Evolutionary conservation across 2,888 invertebrate species (phyloP).

Genomic region (Clunio marinus): DNA sequence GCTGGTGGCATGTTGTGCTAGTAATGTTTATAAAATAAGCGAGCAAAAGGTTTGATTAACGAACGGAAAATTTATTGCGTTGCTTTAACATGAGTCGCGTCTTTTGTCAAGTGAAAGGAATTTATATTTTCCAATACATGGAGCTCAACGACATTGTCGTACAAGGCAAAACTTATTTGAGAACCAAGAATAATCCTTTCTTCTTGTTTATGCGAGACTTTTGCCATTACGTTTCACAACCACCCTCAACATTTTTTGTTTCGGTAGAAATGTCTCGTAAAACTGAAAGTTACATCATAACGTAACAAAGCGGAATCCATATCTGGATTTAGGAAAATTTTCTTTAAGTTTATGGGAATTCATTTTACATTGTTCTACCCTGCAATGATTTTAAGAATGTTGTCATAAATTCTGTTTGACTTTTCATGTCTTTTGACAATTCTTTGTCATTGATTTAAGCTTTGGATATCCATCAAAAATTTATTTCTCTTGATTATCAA

Average conservation of each 20-base stretch:
- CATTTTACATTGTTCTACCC: neutral
- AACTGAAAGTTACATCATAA: constrained; percentile 17
- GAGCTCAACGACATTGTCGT: no score
- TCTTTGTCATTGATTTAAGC: constrained; percentile 1
- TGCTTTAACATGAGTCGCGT: no score
- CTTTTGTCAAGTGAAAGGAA: no score
- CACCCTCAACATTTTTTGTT: constrained; percentile 10
- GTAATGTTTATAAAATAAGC: neutral
- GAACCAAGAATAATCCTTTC: no score
- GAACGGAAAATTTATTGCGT: no score
- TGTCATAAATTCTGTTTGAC: no score
- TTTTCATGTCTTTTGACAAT: neutral
- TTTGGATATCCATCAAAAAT: no score
- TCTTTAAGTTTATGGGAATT: neutral
- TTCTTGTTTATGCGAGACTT: neutral
- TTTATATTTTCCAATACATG: no score
- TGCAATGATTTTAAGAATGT: no score
- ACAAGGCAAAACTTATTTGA: no score
- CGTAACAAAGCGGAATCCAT: neutral
- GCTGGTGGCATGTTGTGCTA: neutral
- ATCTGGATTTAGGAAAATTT: neutral
- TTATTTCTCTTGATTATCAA: no score
- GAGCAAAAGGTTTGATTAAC: neutral
- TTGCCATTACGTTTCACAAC: neutral
- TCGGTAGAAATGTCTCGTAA: no score